Evolutionary conservation across 2,113 vertebrate species (phyloP).

Genomic region (Cygnus atratus): DNA sequence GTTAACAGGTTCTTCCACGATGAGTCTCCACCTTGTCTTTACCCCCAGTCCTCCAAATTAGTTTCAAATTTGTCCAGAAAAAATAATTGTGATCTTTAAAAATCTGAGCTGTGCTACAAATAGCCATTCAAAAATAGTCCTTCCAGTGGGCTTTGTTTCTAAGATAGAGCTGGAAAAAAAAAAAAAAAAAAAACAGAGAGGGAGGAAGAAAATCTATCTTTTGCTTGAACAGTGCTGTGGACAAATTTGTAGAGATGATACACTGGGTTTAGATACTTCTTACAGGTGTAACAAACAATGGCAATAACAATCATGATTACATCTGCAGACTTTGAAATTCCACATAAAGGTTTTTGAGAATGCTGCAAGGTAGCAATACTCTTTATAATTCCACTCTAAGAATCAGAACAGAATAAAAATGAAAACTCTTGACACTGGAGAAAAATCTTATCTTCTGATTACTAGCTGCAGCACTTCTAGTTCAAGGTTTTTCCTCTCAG

Average conservation of each 20-base stretch:
- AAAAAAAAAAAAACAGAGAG: background rate
- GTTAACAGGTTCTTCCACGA: background rate
- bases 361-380: background rate
- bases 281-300: background rate
- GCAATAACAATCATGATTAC: background rate
- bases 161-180: background rate
- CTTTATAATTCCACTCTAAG: background rate
- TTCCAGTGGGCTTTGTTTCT: background rate
- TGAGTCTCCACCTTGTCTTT: background rate
- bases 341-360: background rate
- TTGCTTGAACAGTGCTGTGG: background rate
- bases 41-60: background rate
- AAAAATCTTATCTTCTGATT: conserved; percentile 33
- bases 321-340: background rate
- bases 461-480: background rate
- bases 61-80: background rate
- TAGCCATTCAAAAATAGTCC: background rate
- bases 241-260: background rate
- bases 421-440: background rate
- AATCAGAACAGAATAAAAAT: conserved; percentile 7
- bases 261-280: background rate
- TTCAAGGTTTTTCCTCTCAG: conserved; percentile 21
- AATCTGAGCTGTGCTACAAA: background rate
- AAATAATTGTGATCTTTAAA: background rate
- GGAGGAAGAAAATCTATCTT: background rate